Conservation (phyloP, 1,140 invertebrate genomes). For the Anadara kagoshimensis region DNA sequence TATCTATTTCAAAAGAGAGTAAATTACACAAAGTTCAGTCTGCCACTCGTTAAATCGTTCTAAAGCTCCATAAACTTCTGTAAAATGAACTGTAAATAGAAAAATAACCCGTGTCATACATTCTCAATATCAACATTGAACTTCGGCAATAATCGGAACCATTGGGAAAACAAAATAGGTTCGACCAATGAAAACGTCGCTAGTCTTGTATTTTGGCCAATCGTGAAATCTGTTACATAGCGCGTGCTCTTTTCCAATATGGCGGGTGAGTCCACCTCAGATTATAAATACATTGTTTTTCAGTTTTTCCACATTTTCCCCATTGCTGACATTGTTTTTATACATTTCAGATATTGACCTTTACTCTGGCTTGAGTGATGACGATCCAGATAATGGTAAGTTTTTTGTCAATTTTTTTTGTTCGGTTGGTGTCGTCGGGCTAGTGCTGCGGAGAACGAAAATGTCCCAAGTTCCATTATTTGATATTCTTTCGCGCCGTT, state of each 20-base stretch:
- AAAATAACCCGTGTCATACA: not conserved
- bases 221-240: constrained; percentile 60
- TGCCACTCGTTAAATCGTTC: no score
- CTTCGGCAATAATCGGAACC: constrained; percentile 52
- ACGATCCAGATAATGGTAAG: constrained; percentile 69
- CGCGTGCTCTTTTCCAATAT: constrained; percentile 72
- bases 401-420: constrained; percentile 33
- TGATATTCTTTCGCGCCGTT: constrained; percentile 53
- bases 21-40: not conserved
- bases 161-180: constrained; percentile 55
- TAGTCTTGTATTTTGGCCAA: constrained; percentile 57
- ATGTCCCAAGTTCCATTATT: constrained; percentile 47
- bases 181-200: constrained; percentile 57
- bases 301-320: constrained; percentile 61
- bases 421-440: constrained; percentile 19
- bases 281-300: constrained; percentile 65
- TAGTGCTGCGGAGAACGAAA: constrained; percentile 57
- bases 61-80: no score
- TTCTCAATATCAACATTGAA: constrained; percentile 45
- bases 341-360: constrained; percentile 72
- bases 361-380: constrained; percentile 67
- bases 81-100: no score
- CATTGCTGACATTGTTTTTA: constrained; percentile 51
- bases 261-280: constrained; percentile 73
- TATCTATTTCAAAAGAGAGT: not conserved